Base-by-base conservation (phyloP, 2,113 vertebrate species). In the Passer domesticus region DNA sequence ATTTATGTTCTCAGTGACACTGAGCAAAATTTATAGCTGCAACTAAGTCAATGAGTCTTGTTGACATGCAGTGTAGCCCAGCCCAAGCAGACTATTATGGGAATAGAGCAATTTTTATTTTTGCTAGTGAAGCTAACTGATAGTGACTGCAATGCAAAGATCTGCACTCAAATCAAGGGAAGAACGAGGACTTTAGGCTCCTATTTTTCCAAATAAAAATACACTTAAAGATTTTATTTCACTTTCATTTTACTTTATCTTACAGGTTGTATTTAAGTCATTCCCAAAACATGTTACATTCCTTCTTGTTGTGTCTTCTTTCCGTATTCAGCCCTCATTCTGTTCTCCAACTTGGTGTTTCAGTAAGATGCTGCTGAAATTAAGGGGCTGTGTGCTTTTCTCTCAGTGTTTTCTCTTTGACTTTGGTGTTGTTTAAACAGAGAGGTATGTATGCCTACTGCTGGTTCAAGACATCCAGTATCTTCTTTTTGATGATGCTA, bases 371-470 rank as follows among this genome's bases (percentile, higher is more conserved):
- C 37, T 85, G 25, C 20, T 44, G 15, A 66, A 84, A 87, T 69
- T 69, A 7, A 53, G 30, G 19, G 0, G 1, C 10, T 2, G 0
- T 50, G 6, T 2, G 2, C 7, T 53, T 94, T 73, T 53, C 27
- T 58, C 4, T 58, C 6, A 37, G 13, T 76, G 47, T 62, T 74
- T 93, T 77, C 35, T 55, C 18, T 83, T 91, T 22, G 4, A 30
- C 12, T 76, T 76, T 24, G 24, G 10, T 60, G 27, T 39, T n/a
- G 3, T 44, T 64, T 52, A 70, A 83, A 63, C 49, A 68, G 62
- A 41, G 7, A 76, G 28, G 2, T 19, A 35, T 64, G 8, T 15
- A 30, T 33, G 18, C 7, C 19, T 82, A 21, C 28, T 66, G 50
- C 46, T 80, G 10, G 75, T 89, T 72, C 41, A 74, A 60, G 46